A percentile compares a stretch with the other conserved stretches of the same genome.
These are phyloP conservation scores for Nowickia ferox DNA, from an alignment of 2,888 invertebrate genomes.

Conservation along the genomic window DNA sequence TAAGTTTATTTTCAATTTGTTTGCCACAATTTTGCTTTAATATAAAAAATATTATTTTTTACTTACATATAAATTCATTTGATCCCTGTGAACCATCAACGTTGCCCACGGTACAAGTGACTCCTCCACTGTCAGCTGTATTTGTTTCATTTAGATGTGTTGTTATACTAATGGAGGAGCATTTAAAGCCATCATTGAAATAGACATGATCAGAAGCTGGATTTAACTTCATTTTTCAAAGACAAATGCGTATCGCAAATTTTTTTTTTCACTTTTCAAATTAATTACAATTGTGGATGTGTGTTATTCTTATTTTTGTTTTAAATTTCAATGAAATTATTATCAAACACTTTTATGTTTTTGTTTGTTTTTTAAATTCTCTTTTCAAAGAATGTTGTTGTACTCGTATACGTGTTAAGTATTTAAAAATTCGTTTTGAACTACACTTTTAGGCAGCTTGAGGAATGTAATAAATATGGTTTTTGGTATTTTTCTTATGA, in stretches of 20 bases:
- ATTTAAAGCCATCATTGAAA: slow-evolving; percentile 82
- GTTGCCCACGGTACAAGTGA: slow-evolving; percentile 73
- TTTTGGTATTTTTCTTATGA: not conserved
- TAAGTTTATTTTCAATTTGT: too few relatives aligned
- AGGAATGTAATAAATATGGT: not conserved
- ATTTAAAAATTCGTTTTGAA: not conserved
- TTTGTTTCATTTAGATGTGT: slow-evolving; percentile 77
- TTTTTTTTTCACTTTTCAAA: slow-evolving; percentile 53
- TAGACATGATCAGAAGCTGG: slow-evolving; percentile 81
- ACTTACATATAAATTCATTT: slow-evolving; percentile 84
- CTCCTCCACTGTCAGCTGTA: slow-evolving; percentile 78
- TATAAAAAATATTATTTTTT: not conserved
- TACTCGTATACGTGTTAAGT: slow-evolving; percentile 12
- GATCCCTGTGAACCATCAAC: slow-evolving; percentile 84
- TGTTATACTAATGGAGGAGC: slow-evolving; percentile 81
- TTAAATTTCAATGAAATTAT: not conserved
- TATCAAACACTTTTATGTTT: slow-evolving; percentile 29
- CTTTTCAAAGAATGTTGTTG: not conserved
- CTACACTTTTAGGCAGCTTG: not conserved
- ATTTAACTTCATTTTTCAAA: slow-evolving; percentile 78
- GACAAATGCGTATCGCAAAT: not conserved
- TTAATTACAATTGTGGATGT: not conserved
- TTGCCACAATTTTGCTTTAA: too few relatives aligned
- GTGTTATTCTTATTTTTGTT: slow-evolving; percentile 20
- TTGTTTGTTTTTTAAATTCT: slow-evolving; percentile 1